Base-by-base conservation (phyloP, 2,113 vertebrate species). In the Lates calcarifer region DNA sequence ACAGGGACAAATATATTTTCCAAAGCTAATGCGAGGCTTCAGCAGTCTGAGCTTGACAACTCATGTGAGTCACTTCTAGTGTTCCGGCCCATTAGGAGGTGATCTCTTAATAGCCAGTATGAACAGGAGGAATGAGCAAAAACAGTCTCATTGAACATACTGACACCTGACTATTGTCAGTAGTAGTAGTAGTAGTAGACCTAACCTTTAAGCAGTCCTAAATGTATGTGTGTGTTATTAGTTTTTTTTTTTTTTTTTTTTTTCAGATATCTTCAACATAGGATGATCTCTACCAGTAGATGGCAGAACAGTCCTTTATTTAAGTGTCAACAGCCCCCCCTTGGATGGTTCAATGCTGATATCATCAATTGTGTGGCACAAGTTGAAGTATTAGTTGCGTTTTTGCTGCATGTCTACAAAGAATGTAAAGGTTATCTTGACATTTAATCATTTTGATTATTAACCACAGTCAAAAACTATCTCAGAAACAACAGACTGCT, bases 281-380 rank as follows among this genome's bases (percentile, higher is more conserved):
- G n/a, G n/a, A n/a, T 26, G 2, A n/a, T 41, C 24, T 66, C 65
- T 26, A 76, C 74, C 82, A 77, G 65, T 18, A 90, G 89, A 82
- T 77, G 85, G 80, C 74, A 89, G 74, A 39, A 55, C 0, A 69
- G 55, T 1, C 4, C 49, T 6, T 47, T 39, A 63, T 35, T 37
- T 39, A n/a, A n/a, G n/a, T n/a, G n/a, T n/a, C n/a, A n/a, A n/a
- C n/a, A n/a, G n/a, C n/a, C n/a, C n/a, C n/a, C 37, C 26, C 14
- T 75, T 62, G 1, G 1, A 20, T 13, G 26, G 15, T 24, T 10
- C 14, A 24, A 0, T 15, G 22, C 22, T 13, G 13, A 49, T 58
- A 55, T 35, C 15, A 15, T 64, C n/a, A 64, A 60, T 17, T 1
- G 17, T 0, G 20, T 37, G 12, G 24, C 5, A 51, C 1, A 35